phyloP scores from a whole-genome alignment of 2,888 invertebrate genomes.

The Drosophila testacea region DNA sequence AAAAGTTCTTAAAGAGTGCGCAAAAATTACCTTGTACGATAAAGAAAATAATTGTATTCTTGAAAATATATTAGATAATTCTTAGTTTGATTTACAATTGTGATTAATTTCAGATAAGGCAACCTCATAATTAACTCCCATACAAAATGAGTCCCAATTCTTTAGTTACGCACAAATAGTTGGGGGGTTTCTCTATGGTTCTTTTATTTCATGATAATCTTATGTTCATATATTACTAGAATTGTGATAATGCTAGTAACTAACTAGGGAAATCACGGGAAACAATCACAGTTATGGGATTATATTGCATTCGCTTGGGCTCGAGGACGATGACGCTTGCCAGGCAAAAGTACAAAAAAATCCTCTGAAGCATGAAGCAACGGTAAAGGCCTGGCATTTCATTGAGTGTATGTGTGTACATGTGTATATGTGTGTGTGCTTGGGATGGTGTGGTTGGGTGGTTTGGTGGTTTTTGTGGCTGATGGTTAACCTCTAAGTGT shows the following conservation, averaged over 20 bases:
- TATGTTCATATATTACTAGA: background rate
- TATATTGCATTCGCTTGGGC: constrained; percentile 17
- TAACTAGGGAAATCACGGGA: constrained; percentile 51
- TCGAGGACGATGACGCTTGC: constrained; percentile 22
- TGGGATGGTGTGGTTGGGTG: constrained; percentile 20
- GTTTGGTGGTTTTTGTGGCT: constrained; percentile 53
- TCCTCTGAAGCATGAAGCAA: constrained; percentile 54
- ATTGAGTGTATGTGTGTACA: constrained; percentile 16
- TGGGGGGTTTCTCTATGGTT: background rate
- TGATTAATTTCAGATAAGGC: background rate
- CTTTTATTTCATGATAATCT: background rate
- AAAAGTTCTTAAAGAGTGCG: background rate
- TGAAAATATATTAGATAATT: background rate
- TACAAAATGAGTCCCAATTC: background rate
- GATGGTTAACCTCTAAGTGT: constrained; percentile 74
- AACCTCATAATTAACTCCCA: background rate
- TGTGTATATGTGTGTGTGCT: constrained; percentile 5
- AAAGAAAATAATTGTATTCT: background rate
- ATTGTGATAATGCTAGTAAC: constrained; percentile 2
- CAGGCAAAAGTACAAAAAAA: constrained; percentile 32
- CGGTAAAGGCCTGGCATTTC: constrained; percentile 27
- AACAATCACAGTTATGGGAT: constrained; percentile 37
- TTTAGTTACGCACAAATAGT: background rate
- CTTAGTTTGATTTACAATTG: background rate
- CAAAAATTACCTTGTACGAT: too few species aligned